Percentiles rank a stretch among this genome's conserved stretches.
phyloP scores from a whole-genome alignment of 1,140 invertebrate genomes.

The Heliconius himera region DNA sequence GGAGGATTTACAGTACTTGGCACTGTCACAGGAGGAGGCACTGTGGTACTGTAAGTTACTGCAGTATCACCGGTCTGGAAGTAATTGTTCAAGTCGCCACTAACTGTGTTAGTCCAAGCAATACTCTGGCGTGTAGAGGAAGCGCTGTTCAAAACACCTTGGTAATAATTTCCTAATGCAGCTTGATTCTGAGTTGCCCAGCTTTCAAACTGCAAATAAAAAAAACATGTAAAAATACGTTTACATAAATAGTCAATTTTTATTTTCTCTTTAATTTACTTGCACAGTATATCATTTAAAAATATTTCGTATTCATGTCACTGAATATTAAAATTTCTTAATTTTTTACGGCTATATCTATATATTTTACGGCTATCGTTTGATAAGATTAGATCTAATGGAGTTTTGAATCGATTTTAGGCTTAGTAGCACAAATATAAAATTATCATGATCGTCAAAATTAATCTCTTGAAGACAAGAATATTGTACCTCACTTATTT shows the following conservation, averaged over 20 bases:
- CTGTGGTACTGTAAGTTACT: constrained; percentile 31
- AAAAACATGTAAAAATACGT: background rate
- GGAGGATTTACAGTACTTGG: constrained; percentile 34
- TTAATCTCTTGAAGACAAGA: background rate
- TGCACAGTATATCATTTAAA: no score
- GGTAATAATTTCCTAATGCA: constrained; percentile 43
- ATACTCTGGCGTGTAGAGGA: constrained; percentile 41
- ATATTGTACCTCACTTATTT: constrained; percentile 55
- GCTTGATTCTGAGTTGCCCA: constrained; percentile 52
- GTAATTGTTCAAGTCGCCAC: constrained; percentile 53
- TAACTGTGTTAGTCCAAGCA: constrained; percentile 45
- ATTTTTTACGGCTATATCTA: no score
- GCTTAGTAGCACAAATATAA: no score
- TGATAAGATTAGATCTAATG: no score
- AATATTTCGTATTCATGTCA: no score
- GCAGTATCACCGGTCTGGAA: constrained; percentile 46
- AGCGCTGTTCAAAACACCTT: constrained; percentile 34
- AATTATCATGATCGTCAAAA: no score
- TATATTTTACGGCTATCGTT: no score
- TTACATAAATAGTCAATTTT: no score
- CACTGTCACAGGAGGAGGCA: constrained; percentile 6
- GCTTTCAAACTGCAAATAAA: constrained; percentile 53
- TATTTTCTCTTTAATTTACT: no score
- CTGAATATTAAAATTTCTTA: no score
- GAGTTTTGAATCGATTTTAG: no score